Conservation (phyloP, 2,888 invertebrate genomes). For the Rotaria socialis region DNA sequence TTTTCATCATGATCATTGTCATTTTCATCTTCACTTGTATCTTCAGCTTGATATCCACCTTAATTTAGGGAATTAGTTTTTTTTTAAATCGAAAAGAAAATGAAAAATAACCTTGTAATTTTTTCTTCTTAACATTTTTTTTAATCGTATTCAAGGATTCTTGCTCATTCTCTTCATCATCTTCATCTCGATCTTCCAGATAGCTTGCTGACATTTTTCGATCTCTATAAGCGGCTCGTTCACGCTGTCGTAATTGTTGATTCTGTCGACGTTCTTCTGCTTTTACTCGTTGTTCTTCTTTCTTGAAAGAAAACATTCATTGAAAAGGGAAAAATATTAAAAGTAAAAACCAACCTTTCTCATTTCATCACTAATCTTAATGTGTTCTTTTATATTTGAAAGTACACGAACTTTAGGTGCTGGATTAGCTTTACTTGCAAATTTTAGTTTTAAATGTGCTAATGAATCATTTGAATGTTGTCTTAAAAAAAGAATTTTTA, state of each 20-base stretch:
- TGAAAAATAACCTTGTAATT: not conserved
- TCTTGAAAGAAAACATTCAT: constrained; percentile 58
- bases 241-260: constrained; percentile 65
- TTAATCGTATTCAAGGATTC: constrained; percentile 40
- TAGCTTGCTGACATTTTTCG: constrained; percentile 42
- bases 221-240: constrained; percentile 56
- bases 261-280: constrained; percentile 75
- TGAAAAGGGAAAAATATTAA: not conserved
- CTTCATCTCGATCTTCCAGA: constrained; percentile 41
- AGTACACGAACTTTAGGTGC: constrained; percentile 13
- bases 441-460: constrained; percentile 43
- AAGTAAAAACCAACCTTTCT: constrained; percentile 24
- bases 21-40: constrained; percentile 36
- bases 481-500: not conserved
- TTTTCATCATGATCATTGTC: constrained; percentile 33
- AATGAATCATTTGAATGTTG: constrained; percentile 45
- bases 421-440: constrained; percentile 37
- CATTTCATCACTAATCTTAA: not conserved
- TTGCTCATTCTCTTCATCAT: constrained; percentile 38
- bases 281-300: constrained; percentile 89
- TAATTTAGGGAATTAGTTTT: not conserved
- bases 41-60: constrained; percentile 25
- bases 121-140: constrained; percentile 38
- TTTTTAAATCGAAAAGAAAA: not conserved
- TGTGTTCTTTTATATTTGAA: not conserved